Conservation (phyloP, 2,888 invertebrate genomes). For the Mythimna loreyi region DNA sequence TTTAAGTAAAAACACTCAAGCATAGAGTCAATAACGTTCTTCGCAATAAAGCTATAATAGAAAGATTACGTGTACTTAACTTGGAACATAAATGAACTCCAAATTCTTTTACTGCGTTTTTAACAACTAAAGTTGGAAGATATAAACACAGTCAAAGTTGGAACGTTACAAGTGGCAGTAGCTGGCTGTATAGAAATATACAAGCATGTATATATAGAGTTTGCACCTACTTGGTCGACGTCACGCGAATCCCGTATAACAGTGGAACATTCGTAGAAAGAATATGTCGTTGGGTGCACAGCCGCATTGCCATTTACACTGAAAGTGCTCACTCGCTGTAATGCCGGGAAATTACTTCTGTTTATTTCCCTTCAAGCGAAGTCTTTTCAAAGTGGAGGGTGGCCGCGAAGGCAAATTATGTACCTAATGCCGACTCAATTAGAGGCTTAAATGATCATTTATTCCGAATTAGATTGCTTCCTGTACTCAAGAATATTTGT, state of each 20-base stretch:
- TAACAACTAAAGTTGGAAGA: constrained; percentile 46
- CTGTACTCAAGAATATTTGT: constrained; percentile 44
- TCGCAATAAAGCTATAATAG: constrained; percentile 24
- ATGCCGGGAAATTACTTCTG: constrained; percentile 73
- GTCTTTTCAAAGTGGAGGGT: constrained; percentile 61
- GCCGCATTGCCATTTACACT: constrained; percentile 72
- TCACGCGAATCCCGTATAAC: constrained; percentile 77
- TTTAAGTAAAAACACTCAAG: constrained; percentile 42
- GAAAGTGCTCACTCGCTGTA: constrained; percentile 73
- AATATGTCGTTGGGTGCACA: constrained; percentile 75
- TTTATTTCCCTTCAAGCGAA: constrained; percentile 72
- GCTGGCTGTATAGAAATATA: constrained; percentile 17
- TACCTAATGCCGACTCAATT: constrained; percentile 62
- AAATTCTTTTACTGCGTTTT: constrained; percentile 45
- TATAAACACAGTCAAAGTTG: constrained; percentile 36
- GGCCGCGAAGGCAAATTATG: constrained; percentile 56
- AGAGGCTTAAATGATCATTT: constrained; percentile 58
- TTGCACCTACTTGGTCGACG: constrained; percentile 64
- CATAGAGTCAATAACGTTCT: constrained; percentile 36
- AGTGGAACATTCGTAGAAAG: constrained; percentile 76
- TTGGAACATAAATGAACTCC: constrained; percentile 44
- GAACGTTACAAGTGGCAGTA: constrained; percentile 45
- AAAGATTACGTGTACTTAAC: constrained; percentile 34
- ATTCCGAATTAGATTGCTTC: constrained; percentile 53
- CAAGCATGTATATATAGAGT: constrained; percentile 61